Evolutionary conservation across 1,140 invertebrate genomes (phyloP), one percentile per base, ranked within the genome.

Genomic region (Procambarus clarkii): DNA sequence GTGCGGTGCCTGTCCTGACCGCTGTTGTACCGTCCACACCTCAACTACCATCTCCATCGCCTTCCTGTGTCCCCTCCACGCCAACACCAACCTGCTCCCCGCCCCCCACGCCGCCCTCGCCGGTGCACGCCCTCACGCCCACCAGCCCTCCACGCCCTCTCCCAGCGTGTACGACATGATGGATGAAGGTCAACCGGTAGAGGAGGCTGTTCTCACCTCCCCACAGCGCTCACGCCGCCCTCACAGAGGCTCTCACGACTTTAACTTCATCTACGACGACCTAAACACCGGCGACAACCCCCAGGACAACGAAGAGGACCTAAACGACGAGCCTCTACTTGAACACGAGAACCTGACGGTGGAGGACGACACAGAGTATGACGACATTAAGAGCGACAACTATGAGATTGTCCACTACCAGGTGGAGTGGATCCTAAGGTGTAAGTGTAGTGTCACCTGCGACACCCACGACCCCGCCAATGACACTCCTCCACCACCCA

Each of bases 1-100:
- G 92, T 97, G 96, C 93, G 96, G 96, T 44, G 94, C 94, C 74
- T 97, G 96, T 93, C 93, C 94, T 11, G 91, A 93, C n/a, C 93
- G 93, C 18, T 94, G 94, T 71, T 92, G 91, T 54, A 84, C 48
- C 71, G 81, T 88, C n/a, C 60, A 60, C 86, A 46, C 91, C 91
- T 83, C 91, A 71, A 92, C 91, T 44, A 88, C 91, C 50, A 83
- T 92, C 71, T 84, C 85, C 48, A 81, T 92, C 77, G 46, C 81
- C 54, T 88, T 92, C 86, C 64, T 92, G 21, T 92, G 91, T 44
- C 91, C 91, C 7, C 86, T 87, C 45, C 85, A 92, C 79, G 91
- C 78, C 86, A 76, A 77, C 69, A 92, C 82, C 34, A 46, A 79
- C 54, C 76, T 80, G 45, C 74, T 91, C 8, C 44, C 74, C 15